Evolutionary conservation across 92 coral and sea anemone species (phyloP), one percentile per base, ranked within the genome.

Genomic region (Chrysogorgia sp.): DNA sequence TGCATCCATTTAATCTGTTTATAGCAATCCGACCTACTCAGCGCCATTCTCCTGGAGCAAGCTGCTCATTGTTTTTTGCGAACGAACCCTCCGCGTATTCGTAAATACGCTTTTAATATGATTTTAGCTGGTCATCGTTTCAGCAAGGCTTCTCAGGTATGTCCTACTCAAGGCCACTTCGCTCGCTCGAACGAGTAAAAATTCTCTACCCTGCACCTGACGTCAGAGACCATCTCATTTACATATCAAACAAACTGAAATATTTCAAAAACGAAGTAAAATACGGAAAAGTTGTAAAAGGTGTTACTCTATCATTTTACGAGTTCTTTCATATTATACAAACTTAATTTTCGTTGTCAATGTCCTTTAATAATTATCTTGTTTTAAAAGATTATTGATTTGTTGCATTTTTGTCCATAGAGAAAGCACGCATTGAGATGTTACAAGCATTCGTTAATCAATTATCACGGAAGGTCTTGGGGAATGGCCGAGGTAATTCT

Each of bases 51-150:
- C 32, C 82, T 93, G 83, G 98, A 93, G 74, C 98, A 93, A 82
- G 91, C 98, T 1, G 96, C 93, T 3, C 96, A 93, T 52, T 93
- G 98, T 59, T 93, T 93, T 71, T 89, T 91, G 49, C 96, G 90
- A 58, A 86, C 85, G 50, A 82, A 83, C 49, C 97, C 98, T 5
- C 84, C 90, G 13, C 92, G 92, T 92, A 70, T 93, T 79, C 91
- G 98, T 81, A 93, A 93, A 82, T 93, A 91, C 78, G 98, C 98
- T 23, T 91, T 93, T 53, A 87, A 93, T 84, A 93, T 93, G 98
- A 91, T 93, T 57, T 77, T 93, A 63, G 98, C 98, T 28, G 98
- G 98, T 7, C 98, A 93, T 78, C 88, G 98, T 17, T 91, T 74
- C 75, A 93, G 96, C 92, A 93, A 93, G 75, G 84, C 98, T 47